A percentile compares a stretch with the other conserved stretches of the same genome.
phyloP scores from a whole-genome alignment of 2,888 invertebrate genomes.

The Bursaphelenchus okinawaensis region DNA sequence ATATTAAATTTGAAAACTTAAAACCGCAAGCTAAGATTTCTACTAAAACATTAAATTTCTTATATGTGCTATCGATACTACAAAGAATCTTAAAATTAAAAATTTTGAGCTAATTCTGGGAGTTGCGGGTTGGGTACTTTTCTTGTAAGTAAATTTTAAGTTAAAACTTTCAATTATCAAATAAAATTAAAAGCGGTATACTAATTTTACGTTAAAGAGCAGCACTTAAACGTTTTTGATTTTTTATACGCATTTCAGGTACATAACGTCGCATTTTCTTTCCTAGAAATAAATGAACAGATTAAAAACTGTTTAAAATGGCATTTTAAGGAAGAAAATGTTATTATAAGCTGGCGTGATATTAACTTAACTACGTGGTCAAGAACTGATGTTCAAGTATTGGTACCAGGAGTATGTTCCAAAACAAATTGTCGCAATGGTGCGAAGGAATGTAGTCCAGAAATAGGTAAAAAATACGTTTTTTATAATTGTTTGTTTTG shows the following conservation, averaged over 20 bases:
- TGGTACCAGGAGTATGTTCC: conserved; percentile 26
- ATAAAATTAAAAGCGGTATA: too few relatives aligned
- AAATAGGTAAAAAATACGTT: conserved; percentile 10
- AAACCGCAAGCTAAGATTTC: too few relatives aligned
- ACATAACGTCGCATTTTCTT: not conserved
- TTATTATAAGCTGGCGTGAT: conserved; percentile 19
- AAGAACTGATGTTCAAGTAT: not conserved
- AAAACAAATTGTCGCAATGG: conserved; percentile 20
- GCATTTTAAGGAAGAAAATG: not conserved
- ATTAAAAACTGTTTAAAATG: not conserved
- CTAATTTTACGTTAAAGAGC: too few relatives aligned
- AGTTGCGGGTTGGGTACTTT: too few relatives aligned
- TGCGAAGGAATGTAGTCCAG: conserved; percentile 16
- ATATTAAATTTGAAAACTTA: too few relatives aligned
- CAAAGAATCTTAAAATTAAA: too few relatives aligned
- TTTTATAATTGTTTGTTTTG: not conserved
- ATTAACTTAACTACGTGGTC: conserved; percentile 17
- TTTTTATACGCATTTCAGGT: not conserved
- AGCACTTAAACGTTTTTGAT: not conserved
- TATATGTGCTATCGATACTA: too few relatives aligned
- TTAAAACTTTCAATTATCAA: too few relatives aligned
- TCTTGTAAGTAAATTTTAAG: too few relatives aligned
- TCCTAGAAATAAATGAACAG: not conserved
- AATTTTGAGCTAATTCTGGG: too few relatives aligned
- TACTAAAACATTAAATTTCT: too few relatives aligned